A percentile compares a stretch with the other conserved stretches of the same genome.
phyloP scores from a whole-genome alignment of 2,113 vertebrate species.

The Fulica atra region DNA sequence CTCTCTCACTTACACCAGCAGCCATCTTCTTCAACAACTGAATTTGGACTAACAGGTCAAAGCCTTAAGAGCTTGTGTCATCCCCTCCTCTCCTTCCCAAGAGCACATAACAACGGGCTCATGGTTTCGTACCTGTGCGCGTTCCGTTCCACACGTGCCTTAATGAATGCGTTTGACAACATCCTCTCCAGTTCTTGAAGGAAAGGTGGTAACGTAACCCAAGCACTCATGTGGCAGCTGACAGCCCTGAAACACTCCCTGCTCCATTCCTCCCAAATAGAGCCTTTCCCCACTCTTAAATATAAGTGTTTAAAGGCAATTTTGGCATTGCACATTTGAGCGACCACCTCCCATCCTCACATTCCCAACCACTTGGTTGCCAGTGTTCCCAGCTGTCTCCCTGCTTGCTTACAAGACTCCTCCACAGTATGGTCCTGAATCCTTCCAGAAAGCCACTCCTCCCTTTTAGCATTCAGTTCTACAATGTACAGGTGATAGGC shows the following conservation, averaged over 20 bases:
- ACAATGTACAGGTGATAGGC: not conserved
- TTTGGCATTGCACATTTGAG: not conserved
- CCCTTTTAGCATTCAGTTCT: not conserved
- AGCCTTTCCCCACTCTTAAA: not conserved
- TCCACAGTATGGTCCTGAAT: not conserved
- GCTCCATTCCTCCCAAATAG: not conserved
- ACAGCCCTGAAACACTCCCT: not conserved
- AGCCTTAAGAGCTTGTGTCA: not conserved
- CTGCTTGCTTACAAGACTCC: not conserved
- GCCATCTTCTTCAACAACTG: not conserved
- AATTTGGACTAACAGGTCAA: not conserved
- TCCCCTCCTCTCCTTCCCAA: not conserved
- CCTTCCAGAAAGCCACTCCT: not conserved
- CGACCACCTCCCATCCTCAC: not conserved
- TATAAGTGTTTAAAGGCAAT: not conserved
- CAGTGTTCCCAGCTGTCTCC: not conserved
- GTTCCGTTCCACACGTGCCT: not conserved
- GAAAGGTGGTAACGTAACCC: not conserved
- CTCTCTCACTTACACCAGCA: not conserved
- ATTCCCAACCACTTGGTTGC: not conserved
- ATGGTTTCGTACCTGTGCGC: not conserved
- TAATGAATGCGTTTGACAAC: not conserved
- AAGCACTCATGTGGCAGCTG: not conserved
- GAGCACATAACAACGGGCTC: not conserved
- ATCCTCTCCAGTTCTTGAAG: not conserved